phyloP scores from a whole-genome alignment of 2,113 vertebrate genomes.

The Rhea pennata region DNA sequence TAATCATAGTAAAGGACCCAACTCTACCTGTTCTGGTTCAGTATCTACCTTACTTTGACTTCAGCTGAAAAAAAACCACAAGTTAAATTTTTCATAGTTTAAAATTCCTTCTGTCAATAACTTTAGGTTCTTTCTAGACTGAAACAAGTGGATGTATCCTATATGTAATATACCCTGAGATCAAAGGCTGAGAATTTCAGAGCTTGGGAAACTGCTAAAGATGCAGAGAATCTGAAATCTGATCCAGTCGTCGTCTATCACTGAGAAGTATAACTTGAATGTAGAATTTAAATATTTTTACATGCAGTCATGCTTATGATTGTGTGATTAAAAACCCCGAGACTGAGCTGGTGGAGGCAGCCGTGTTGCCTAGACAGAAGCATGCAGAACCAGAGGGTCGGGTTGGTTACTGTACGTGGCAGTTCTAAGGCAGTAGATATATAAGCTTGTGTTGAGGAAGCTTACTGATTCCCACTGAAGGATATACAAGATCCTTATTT shows the following conservation, averaged over 20 bases:
- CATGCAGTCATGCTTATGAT: background rate
- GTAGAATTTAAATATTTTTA: background rate
- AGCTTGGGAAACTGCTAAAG: background rate
- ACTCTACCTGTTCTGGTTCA: background rate
- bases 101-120: background rate
- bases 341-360: background rate
- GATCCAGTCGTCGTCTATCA: background rate
- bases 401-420: background rate
- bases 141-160: background rate
- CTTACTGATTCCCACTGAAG: constrained; percentile 1
- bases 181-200: background rate
- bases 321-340: background rate
- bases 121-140: background rate
- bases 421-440: background rate
- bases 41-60: background rate
- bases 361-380: background rate
- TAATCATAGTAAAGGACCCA: background rate
- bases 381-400: background rate
- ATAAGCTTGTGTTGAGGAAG: constrained; percentile 23
- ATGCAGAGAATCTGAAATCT: background rate
- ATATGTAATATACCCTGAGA: background rate
- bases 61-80: background rate
- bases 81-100: background rate
- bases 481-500: background rate
- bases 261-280: background rate